Percentiles rank a stretch among this genome's conserved stretches.
Conservation (phyloP, 92 coral and sea anemone genomes). For the Pocillopora meandrina region DNA sequence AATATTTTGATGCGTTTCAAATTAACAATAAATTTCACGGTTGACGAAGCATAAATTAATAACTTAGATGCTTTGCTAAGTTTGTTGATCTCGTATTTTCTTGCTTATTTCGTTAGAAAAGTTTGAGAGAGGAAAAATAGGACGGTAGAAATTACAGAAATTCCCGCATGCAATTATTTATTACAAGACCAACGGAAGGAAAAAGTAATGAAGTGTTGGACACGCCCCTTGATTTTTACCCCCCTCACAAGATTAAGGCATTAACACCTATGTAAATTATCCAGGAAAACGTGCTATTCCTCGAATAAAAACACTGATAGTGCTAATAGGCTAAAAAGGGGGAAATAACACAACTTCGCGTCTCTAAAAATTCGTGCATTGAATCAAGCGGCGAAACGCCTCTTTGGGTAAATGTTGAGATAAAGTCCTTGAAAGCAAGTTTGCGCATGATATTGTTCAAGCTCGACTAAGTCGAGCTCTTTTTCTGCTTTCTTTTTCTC, state of each 20-base stretch:
- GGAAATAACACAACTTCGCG: background rate
- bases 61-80: too few species aligned
- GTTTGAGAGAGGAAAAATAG: background rate
- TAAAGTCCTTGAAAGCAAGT: too few species aligned
- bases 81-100: too few species aligned
- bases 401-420: too few species aligned
- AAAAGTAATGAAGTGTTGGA: constrained; percentile 46
- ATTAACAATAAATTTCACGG: background rate
- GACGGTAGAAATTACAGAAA: background rate
- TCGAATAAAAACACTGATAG: constrained; percentile 11
- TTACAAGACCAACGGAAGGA: constrained; percentile 49
- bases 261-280: constrained; percentile 44
- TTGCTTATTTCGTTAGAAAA: background rate
- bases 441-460: too few species aligned
- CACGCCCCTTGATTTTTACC: constrained; percentile 46
- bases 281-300: constrained; percentile 18
- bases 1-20: background rate
- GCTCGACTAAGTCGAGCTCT: too few species aligned
- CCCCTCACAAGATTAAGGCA: constrained; percentile 50
- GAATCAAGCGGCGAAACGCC: background rate
- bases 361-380: background rate
- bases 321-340: constrained; percentile 22
- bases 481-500: too few species aligned
- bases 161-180: background rate
- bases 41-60: too few species aligned